These are phyloP conservation scores for Recurvirostra avosetta DNA, from an alignment of 2,113 vertebrate species.

Conservation along the genomic window DNA sequence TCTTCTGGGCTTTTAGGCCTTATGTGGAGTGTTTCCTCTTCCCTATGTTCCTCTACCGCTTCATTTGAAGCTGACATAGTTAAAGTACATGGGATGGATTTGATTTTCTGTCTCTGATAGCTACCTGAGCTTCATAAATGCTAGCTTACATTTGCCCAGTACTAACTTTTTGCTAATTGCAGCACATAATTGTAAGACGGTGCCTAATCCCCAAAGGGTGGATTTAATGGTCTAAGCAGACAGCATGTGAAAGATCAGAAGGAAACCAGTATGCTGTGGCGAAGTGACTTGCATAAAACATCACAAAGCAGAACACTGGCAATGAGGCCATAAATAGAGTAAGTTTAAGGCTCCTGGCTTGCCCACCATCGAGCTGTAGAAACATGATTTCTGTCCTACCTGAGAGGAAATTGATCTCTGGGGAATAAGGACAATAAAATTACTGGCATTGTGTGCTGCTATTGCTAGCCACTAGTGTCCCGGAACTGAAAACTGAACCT, in stretches of 20 bases:
- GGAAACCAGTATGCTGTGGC: not conserved
- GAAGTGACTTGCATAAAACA: not conserved
- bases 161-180: not conserved
- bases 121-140: not conserved
- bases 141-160: not conserved
- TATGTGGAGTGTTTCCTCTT: not conserved
- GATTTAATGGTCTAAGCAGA: not conserved
- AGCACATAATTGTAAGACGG: not conserved
- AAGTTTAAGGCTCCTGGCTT: not conserved
- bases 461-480: not conserved
- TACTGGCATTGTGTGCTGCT: not conserved
- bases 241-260: not conserved
- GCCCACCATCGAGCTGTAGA: not conserved
- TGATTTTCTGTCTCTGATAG: not conserved
- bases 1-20: not conserved
- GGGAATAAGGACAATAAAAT: not conserved
- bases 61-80: not conserved
- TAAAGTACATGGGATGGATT: not conserved
- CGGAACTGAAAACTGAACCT: not conserved
- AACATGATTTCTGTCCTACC: not conserved
- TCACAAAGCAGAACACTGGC: not conserved
- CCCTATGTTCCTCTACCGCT: not conserved
- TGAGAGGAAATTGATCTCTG: not conserved
- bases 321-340: not conserved
- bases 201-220: not conserved